Percentiles rank a stretch among this genome's conserved stretches.
These are phyloP conservation scores for Tinea semifulvella DNA, from an alignment of 2,888 invertebrate species.

Conservation along the genomic window DNA sequence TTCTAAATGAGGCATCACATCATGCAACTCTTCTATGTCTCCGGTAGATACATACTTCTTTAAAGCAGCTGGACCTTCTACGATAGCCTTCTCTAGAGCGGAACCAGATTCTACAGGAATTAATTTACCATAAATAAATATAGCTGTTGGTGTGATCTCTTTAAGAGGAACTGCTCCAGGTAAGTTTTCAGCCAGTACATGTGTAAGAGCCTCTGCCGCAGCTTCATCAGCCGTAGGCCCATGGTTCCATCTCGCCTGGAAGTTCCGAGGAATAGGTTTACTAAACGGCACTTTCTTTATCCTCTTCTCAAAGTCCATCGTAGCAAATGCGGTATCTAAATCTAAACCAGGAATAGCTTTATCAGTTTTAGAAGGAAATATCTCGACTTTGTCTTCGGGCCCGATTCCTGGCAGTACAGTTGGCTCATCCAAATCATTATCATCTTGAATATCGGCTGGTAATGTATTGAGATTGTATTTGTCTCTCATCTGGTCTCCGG, in stretches of 20 bases:
- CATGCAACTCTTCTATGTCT: slow-evolving; percentile 81
- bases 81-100: slow-evolving; percentile 77
- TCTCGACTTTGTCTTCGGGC: slow-evolving; percentile 92
- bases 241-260: slow-evolving; percentile 97
- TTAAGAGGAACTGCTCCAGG: slow-evolving; percentile 82
- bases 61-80: slow-evolving; percentile 79
- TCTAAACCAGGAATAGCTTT: slow-evolving; percentile 88
- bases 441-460: slow-evolving; percentile 76
- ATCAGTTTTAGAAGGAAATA: slow-evolving; percentile 66
- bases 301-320: slow-evolving; percentile 76
- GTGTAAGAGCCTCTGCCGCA: slow-evolving; percentile 70
- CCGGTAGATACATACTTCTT: slow-evolving; percentile 82
- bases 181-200: slow-evolving; percentile 77
- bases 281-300: slow-evolving; percentile 91
- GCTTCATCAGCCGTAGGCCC: slow-evolving; percentile 66
- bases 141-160: slow-evolving; percentile 80
- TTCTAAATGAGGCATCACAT: slow-evolving; percentile 77
- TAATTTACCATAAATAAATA: slow-evolving; percentile 85
- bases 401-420: slow-evolving; percentile 96
- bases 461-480: slow-evolving; percentile 95
- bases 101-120: slow-evolving; percentile 82
- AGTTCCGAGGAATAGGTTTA: slow-evolving; percentile 95
- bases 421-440: slow-evolving; percentile 73
- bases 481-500: slow-evolving; percentile 98
- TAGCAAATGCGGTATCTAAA: slow-evolving; percentile 72